Percentiles rank a stretch among this genome's conserved stretches.
phyloP scores from a whole-genome alignment of 1,140 invertebrate genomes.

The Drosophila sucinea region DNA sequence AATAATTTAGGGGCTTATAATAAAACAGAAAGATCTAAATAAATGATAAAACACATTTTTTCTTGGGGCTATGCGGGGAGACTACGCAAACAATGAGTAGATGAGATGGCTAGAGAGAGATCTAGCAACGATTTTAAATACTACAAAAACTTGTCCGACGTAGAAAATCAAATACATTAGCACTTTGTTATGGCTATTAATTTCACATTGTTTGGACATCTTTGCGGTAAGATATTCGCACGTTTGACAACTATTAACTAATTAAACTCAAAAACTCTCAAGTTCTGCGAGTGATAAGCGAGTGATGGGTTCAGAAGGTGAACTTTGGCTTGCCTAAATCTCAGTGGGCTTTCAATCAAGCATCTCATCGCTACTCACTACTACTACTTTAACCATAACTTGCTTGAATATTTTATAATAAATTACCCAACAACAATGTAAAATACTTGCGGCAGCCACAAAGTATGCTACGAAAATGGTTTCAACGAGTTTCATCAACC shows the following conservation, averaged over 20 bases:
- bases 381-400: constrained; percentile 38
- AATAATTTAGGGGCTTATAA: no score
- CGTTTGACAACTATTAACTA: not conserved
- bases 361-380: constrained; percentile 32
- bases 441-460: constrained; percentile 51
- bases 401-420: constrained; percentile 53
- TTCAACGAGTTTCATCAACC: constrained; percentile 31
- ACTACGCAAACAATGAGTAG: no score
- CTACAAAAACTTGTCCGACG: no score
- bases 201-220: no score
- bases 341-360: constrained; percentile 40
- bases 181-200: no score
- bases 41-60: no score
- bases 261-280: not conserved
- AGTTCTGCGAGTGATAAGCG: not conserved
- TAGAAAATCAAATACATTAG: no score
- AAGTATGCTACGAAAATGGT: constrained; percentile 71
- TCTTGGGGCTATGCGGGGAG: no score
- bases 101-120: no score
- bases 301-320: not conserved
- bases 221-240: not conserved
- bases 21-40: no score
- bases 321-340: constrained; percentile 34
- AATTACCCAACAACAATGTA: constrained; percentile 39
- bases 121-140: no score